phyloP scores from a whole-genome alignment of 2,888 invertebrate species.

The Sminthurinus aureus region DNA sequence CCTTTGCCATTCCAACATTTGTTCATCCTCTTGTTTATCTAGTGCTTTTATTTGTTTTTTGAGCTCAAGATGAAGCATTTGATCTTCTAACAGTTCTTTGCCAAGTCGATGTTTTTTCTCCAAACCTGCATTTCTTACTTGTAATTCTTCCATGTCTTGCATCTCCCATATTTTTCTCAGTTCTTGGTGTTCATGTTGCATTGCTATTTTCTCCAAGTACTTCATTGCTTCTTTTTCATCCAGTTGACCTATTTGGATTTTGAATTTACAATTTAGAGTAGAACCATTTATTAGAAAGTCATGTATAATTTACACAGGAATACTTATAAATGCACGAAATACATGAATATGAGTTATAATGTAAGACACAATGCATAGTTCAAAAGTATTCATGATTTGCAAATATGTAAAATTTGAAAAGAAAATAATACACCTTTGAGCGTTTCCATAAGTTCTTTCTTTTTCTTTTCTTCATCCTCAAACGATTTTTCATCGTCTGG shows the following conservation, averaged over 20 bases:
- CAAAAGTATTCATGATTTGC: too few relatives aligned
- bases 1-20: slow-evolving; percentile 54
- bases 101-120: slow-evolving; percentile 53
- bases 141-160: slow-evolving; percentile 52
- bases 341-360: too few relatives aligned
- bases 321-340: too few relatives aligned
- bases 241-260: slow-evolving; percentile 42
- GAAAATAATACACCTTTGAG: slow-evolving; percentile 20
- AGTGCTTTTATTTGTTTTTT: slow-evolving; percentile 71
- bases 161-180: slow-evolving; percentile 42
- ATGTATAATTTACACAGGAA: too few relatives aligned
- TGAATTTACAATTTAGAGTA: too few relatives aligned
- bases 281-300: too few relatives aligned
- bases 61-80: slow-evolving; percentile 66
- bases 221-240: slow-evolving; percentile 54
- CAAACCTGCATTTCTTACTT: slow-evolving; percentile 37
- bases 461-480: slow-evolving; percentile 47
- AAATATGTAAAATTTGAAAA: too few relatives aligned
- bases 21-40: slow-evolving; percentile 66
- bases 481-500: slow-evolving; percentile 52
- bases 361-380: too few relatives aligned
- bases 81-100: slow-evolving; percentile 58
- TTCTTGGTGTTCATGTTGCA: slow-evolving; percentile 47
- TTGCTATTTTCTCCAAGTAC: slow-evolving; percentile 46
- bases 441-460: slow-evolving; percentile 46